Evolutionary conservation across 92 coral and sea anemone species (phyloP), one percentile per base, ranked within the genome.

Genomic region (Meandrina meandrites): DNA sequence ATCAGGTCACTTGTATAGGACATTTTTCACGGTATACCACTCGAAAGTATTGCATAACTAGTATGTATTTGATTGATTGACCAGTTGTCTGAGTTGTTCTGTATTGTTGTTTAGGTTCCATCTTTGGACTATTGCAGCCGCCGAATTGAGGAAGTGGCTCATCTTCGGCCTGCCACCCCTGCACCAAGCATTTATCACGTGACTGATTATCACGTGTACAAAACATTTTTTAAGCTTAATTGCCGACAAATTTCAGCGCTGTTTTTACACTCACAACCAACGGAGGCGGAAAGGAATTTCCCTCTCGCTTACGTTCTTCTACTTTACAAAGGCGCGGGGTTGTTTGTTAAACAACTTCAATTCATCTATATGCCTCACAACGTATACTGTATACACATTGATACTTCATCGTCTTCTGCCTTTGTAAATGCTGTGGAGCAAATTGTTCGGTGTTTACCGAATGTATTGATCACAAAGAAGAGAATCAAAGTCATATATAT

Each of bases 321-420:
- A 69, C 89, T 92, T 86, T 94, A 92, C 80, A 87, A 90, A 86
- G 89, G 89, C 36, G 81, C 89, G 7, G 87, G 86, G n/a, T 87
- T 91, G 87, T 82, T 94, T 34, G 97, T 89, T 53, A 83, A 91
- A 62, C 88, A 89, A 1, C 90, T 94, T n/a, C 91, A 85, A 27
- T 80, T 83, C 27, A 87, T 94, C 75, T 92, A 94, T 71, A 87
- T 89, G 90, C 97, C 95, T 1, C 97, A 94, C 27, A 94, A 94
- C 54, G 50, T 87, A 45, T 90, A 94, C 79, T 92, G 97, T 72
- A 88, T 94, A 10, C 93, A 92, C 82, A 87, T 94, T 19, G 97
- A 94, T 42, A 71, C 74, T 40, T 89, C 91, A 13, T 82, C 97
- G 36, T 83, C 91, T 22, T 8, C 11, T 5, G 60, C 54, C 2